Evolutionary conservation across 2,888 invertebrate genomes (phyloP), one percentile per base, ranked within the genome.

Genomic region (Leptinotarsa haldemani): DNA sequence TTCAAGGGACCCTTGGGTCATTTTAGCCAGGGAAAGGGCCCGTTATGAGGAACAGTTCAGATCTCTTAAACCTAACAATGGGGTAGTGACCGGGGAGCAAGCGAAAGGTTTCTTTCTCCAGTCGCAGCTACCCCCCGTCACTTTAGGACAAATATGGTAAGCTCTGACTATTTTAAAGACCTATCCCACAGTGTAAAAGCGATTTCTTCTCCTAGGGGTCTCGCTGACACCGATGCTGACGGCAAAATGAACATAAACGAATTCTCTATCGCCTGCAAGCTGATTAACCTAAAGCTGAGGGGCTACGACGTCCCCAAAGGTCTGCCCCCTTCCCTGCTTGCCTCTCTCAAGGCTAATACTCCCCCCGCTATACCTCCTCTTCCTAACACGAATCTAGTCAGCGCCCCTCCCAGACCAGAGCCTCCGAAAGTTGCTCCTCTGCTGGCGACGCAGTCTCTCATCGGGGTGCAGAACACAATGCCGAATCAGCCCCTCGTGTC

Each of bases 181-280:
- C 40, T 30, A 0, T 30, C 30, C 40, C 16, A 1, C 18, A 22
- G 15, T 63, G 13, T n/a, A 9, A 22, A 15, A 56, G 13, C 13
- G 13, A 56, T 56, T 56, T 56, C 1, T 22, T 13, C 22, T 82
- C 86, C 83, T 87, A 91, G 97, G 96, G 91, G 91, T 15, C 88
- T 99, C 65, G 96, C 99, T 0, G 99, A 99, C 87, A 94, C 97
- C 64, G 97, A 99, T 87, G 93, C 95, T 18, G 99, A 99, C 90
- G 99, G 99, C 0, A 97, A 96, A 89, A 93, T 99, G 91, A 96
- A 98, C 84, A 92, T 97, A 70, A 94, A 94, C 83, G 99, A 99
- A 89, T 99, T 99, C 88, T 97, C 97, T 80, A 97, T 99, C 82
- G 99, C 99, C 66, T 98, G 99, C 90, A 98, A 98, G 90, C 89